Evolutionary conservation across 2,888 invertebrate genomes (phyloP).

Genomic region (Lacanobia oleracea): DNA sequence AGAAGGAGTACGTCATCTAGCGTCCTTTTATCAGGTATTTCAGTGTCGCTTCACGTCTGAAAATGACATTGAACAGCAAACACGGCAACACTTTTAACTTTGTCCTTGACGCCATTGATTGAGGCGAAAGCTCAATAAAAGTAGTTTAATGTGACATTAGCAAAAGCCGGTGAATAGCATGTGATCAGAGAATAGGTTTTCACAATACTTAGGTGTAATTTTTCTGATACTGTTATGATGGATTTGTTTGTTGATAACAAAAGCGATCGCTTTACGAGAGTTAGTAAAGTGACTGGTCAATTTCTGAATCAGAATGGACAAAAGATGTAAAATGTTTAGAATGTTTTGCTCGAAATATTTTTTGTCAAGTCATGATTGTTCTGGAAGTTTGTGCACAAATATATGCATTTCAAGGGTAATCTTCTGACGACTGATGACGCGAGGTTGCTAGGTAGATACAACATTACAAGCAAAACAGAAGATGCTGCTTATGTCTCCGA

Average conservation of each 20-base stretch:
- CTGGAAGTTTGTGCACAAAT: constrained; percentile 14
- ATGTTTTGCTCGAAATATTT: constrained; percentile 18
- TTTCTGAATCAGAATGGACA: constrained; percentile 10
- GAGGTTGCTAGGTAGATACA: not conserved
- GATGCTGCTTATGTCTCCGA: not conserved
- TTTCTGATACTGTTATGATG: constrained; percentile 17
- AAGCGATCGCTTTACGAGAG: not conserved
- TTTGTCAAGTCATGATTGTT: constrained; percentile 31
- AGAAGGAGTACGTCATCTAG: constrained; percentile 12
- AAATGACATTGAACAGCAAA: constrained; percentile 43
- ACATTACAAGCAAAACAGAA: not conserved
- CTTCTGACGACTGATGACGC: not conserved
- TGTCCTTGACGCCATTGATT: constrained; percentile 49
- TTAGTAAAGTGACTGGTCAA: constrained; percentile 25
- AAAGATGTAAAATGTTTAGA: not conserved
- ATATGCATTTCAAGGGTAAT: constrained; percentile 2
- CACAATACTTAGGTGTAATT: constrained; percentile 12
- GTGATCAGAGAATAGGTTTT: not conserved
- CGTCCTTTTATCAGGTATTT: constrained; percentile 16
- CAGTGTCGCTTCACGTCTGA: constrained; percentile 4
- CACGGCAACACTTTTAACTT: constrained; percentile 43
- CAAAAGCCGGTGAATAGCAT: constrained; percentile 5
- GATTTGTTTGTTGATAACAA: constrained; percentile 9
- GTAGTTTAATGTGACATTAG: constrained; percentile 4
- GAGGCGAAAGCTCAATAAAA: constrained; percentile 10